Base-by-base conservation (phyloP, 2,888 invertebrate species). In the Pachliopta kotzebuea region DNA sequence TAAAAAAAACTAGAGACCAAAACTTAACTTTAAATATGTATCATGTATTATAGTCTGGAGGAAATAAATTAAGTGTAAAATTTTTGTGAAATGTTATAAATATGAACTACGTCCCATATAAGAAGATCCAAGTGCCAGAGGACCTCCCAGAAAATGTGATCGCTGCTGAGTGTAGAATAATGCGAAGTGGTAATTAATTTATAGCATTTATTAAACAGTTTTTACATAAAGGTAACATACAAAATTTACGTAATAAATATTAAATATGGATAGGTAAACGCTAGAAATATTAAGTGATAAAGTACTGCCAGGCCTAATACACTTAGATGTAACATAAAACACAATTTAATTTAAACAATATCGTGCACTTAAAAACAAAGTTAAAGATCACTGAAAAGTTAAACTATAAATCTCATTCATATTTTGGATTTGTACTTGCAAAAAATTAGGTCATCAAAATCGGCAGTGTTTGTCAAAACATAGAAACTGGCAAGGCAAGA, bases 371-470 rank as follows among this genome's bases (percentile, higher is more conserved):
- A 89, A 86, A 85, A 85, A 87, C 84, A 86, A 86, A 86, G 88
- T 88, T 88, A 89, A 88, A 85, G 83, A 87, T 89, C 87, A 88
- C 84, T 86, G 85, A 86, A 85, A 86, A 84, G 88, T 90, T 87
- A 90, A 86, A 86, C 86, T 90, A 86, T 84, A 89, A 89, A 89
- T 88, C 84, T 90, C 90, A 89, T 88, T 90, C 88, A 88, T n/a
- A 45, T 85, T 84, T 90, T 83, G 87, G 88, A 90, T 90, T 91
- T 91, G 90, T 91, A 91, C 90, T 91, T 86, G 89, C 90, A 88
- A 81, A 85, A 85, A 75, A 86, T 85, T 84, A 84, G 84, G 81
- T 85, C 83, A 80, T 81, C 79, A 86, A 83, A 80, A 84, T 83
- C 84, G 88, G 87, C 88, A 85, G 85, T 88, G 85, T 85, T 77